These are phyloP conservation scores for Ichneumoninae sp. DNA, from an alignment of 2,888 invertebrate genomes.

Conservation along the genomic window DNA sequence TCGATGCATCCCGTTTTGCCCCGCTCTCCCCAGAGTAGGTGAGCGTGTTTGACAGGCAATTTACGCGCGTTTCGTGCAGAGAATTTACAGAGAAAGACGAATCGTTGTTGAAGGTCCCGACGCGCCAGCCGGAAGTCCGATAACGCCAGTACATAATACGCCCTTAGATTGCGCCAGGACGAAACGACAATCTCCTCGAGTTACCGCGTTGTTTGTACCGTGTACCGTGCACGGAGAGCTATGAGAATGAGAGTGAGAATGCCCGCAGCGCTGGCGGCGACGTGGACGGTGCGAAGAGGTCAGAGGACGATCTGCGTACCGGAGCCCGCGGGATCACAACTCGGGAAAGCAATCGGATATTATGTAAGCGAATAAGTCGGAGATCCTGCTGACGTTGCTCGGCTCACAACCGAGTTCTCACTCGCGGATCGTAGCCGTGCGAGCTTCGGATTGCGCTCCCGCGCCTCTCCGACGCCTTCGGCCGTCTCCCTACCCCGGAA, in stretches of 20 bases:
- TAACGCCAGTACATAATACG: not conserved
- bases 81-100: not conserved
- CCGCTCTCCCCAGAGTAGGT: too few relatives aligned
- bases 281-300: slow-evolving; percentile 68
- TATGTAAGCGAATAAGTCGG: slow-evolving; percentile 72
- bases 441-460: slow-evolving; percentile 71
- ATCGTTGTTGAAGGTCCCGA: not conserved
- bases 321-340: slow-evolving; percentile 65
- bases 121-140: slow-evolving; percentile 8
- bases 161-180: not conserved
- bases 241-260: slow-evolving; percentile 30
- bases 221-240: slow-evolving; percentile 25
- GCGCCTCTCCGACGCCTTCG: slow-evolving; percentile 66
- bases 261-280: not conserved
- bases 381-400: slow-evolving; percentile 67
- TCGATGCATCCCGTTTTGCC: too few relatives aligned
- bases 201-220: slow-evolving; percentile 4
- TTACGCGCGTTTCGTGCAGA: too few relatives aligned
- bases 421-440: slow-evolving; percentile 28
- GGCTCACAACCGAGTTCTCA: slow-evolving; percentile 30
- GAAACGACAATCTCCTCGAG: slow-evolving; percentile 30
- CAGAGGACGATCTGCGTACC: slow-evolving; percentile 72
- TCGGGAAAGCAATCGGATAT: slow-evolving; percentile 76
- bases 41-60: not conserved
- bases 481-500: slow-evolving; percentile 47